A percentile compares a stretch with the other conserved stretches of the same genome.
These are phyloP conservation scores for Drosophila micromelanica DNA, from an alignment of 1,140 invertebrate species.

Conservation along the genomic window DNA sequence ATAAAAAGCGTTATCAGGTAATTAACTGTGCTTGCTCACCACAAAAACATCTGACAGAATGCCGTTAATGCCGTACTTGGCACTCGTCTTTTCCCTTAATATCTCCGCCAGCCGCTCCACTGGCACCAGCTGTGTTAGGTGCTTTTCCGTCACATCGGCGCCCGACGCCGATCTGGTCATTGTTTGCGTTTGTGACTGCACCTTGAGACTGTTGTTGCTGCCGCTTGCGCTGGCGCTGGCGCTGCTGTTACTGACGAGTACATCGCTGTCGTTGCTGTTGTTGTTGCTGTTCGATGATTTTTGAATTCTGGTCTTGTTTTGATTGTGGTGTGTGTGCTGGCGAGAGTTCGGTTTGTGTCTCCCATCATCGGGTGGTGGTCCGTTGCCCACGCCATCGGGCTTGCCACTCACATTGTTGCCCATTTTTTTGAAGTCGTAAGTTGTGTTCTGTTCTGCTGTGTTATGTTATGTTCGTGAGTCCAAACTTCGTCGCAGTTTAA, in stretches of 20 bases:
- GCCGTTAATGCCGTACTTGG: slow-evolving; percentile 88
- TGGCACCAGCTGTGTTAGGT: slow-evolving; percentile 87
- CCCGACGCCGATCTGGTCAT: slow-evolving; percentile 86
- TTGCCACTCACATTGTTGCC: slow-evolving; percentile 67
- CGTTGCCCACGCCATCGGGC: slow-evolving; percentile 65
- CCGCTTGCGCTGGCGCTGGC: slow-evolving; percentile 33
- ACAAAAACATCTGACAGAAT: slow-evolving; percentile 87
- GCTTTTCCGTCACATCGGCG: slow-evolving; percentile 86
- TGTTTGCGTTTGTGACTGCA: slow-evolving; percentile 66
- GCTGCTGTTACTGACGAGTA: slow-evolving; percentile 31
- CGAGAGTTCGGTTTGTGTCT: slow-evolving; percentile 43
- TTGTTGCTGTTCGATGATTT: slow-evolving; percentile 46
- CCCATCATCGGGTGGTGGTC: slow-evolving; percentile 67
- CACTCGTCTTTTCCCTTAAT: slow-evolving; percentile 86
- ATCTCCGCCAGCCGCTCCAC: slow-evolving; percentile 90
- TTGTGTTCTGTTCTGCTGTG: background rate
- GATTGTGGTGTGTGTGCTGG: slow-evolving; percentile 6
- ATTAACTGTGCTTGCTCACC: slow-evolving; percentile 83
- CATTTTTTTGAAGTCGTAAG: slow-evolving; percentile 55
- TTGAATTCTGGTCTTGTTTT: slow-evolving; percentile 47
- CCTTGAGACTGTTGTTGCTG: slow-evolving; percentile 68
- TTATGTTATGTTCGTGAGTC: slow-evolving; percentile 39
- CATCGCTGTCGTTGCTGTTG: slow-evolving; percentile 48
- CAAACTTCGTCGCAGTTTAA: slow-evolving; percentile 73
- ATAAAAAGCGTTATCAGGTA: slow-evolving; percentile 46